A percentile compares a stretch with the other conserved stretches of the same genome.
Conservation (phyloP, 1,140 invertebrate genomes). For the Zaprionus vittiger region DNA sequence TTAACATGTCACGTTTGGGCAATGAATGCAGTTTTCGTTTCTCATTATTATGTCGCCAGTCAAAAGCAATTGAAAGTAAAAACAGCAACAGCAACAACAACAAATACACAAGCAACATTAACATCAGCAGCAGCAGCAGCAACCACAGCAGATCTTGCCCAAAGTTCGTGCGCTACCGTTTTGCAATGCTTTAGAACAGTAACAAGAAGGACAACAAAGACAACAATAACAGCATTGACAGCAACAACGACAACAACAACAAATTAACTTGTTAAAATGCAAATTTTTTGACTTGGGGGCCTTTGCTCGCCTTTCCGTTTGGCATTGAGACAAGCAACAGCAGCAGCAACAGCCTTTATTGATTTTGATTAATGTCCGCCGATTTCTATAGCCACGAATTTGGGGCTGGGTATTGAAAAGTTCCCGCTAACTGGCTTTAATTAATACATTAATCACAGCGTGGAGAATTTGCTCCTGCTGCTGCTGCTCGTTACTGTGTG, state of each 20-base stretch:
- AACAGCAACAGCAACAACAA: slow-evolving; percentile 38
- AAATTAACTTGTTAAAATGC: slow-evolving; percentile 82
- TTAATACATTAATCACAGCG: slow-evolving; percentile 74
- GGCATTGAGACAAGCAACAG: slow-evolving; percentile 64
- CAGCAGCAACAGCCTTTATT: slow-evolving; percentile 62
- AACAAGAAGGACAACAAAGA: slow-evolving; percentile 46
- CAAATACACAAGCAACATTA: slow-evolving; percentile 22
- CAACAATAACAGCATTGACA: slow-evolving; percentile 34
- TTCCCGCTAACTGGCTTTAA: slow-evolving; percentile 61
- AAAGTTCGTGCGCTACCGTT: slow-evolving; percentile 79
- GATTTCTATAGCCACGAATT: slow-evolving; percentile 61
- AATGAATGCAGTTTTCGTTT: slow-evolving; percentile 72
- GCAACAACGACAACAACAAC: slow-evolving; percentile 37
- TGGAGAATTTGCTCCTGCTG: slow-evolving; percentile 28
- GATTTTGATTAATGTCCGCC: slow-evolving; percentile 78
- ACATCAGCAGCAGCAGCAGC: slow-evolving; percentile 28
- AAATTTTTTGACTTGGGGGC: slow-evolving; percentile 70
- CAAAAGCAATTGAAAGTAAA: slow-evolving; percentile 73
- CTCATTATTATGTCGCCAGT: slow-evolving; percentile 79
- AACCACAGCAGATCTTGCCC: slow-evolving; percentile 38
- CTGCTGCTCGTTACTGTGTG: slow-evolving; percentile 54
- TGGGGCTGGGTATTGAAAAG: slow-evolving; percentile 63
- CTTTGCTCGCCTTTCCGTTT: slow-evolving; percentile 56
- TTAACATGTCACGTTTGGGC: slow-evolving; percentile 80
- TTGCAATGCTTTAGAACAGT: slow-evolving; percentile 63